Conservation (phyloP, 35 echinoderm and acorn worm genomes). For the Heliocidaris erythrogramma region DNA sequence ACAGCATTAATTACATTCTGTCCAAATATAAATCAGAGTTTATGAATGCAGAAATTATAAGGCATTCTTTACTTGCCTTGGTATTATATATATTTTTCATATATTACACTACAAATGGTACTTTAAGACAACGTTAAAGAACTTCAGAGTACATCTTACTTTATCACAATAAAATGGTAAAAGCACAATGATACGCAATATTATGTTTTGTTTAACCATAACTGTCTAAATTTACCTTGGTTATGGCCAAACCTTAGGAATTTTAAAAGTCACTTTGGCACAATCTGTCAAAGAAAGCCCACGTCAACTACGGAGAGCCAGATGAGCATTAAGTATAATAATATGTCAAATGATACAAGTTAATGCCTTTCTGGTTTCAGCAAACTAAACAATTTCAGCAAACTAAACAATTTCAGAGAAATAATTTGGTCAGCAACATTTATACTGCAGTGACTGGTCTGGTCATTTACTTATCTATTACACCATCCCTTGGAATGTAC, state of each 20-base stretch:
- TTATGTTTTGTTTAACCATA: no score
- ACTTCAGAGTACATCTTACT: no score
- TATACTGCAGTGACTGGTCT: background rate
- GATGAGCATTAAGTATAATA: background rate
- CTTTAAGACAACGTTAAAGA: no score
- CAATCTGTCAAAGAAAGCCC: background rate
- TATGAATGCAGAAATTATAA: no score
- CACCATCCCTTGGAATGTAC: background rate
- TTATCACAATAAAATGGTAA: no score
- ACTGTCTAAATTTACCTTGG: background rate
- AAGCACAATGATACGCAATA: no score
- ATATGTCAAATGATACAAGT: background rate
- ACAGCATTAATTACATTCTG: no score
- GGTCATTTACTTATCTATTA: background rate
- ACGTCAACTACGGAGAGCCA: background rate
- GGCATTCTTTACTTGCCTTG: no score
- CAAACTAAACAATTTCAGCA: background rate
- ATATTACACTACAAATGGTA: no score
- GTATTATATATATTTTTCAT: no score
- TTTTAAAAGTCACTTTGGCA: background rate
- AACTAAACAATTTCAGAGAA: background rate
- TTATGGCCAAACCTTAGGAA: background rate
- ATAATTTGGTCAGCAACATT: background rate
- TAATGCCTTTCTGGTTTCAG: background rate
- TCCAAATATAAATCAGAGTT: no score